Conservation (phyloP, 2,113 vertebrate genomes). For the Sarotherodon lohbergeri region DNA sequence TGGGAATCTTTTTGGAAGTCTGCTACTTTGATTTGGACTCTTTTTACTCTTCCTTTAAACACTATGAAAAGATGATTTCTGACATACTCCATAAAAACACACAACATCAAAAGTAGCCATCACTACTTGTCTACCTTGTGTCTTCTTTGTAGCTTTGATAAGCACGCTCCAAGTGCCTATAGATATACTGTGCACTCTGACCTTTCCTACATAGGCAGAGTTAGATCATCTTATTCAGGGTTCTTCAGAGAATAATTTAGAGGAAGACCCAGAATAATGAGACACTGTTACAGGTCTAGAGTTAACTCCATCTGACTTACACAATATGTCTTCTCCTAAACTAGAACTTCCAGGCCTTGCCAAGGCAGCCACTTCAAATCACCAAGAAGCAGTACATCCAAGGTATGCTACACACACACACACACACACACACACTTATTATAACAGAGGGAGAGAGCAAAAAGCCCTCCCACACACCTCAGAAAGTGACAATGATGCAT, state of each 20-base stretch:
- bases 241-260: background rate
- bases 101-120: background rate
- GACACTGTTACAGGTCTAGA: background rate
- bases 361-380: constrained; percentile 67
- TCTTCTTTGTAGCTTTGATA: background rate
- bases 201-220: background rate
- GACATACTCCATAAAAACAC: background rate
- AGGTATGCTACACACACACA: constrained; percentile 42
- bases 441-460: background rate
- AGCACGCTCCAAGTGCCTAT: background rate
- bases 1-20: background rate
- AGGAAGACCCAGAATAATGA: background rate
- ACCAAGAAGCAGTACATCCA: constrained; percentile 51
- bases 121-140: background rate
- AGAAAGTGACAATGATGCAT: constrained; percentile 37
- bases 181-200: background rate
- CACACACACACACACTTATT: background rate
- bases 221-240: background rate
- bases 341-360: constrained; percentile 74
- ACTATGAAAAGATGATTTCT: background rate
- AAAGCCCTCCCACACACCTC: background rate
- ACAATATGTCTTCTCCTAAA: background rate
- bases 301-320: background rate
- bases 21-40: background rate
- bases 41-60: background rate